These are phyloP conservation scores for Elephantulus edwardii DNA, from an alignment of 2,113 vertebrate genomes.

Conservation along the genomic window DNA sequence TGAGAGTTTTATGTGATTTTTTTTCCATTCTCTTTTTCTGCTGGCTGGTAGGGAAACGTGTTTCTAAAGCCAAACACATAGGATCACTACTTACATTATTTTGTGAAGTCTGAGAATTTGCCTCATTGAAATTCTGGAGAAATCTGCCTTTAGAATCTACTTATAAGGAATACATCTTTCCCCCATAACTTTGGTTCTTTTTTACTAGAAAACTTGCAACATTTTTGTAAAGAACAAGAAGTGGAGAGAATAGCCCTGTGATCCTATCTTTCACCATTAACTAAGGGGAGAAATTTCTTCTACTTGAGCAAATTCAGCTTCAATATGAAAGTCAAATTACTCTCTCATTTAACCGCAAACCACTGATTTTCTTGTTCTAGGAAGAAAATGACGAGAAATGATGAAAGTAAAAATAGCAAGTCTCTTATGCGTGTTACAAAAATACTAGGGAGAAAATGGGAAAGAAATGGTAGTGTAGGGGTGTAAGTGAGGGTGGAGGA, in stretches of 20 bases:
- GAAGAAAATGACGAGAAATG: not conserved
- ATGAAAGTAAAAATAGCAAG: not conserved
- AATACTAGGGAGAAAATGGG: not conserved
- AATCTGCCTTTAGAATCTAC: not conserved
- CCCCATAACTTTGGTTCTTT: not conserved
- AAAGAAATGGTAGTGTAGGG: not conserved
- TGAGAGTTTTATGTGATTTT: not conserved
- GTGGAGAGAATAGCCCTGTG: not conserved
- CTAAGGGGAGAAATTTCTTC: conserved; percentile 13
- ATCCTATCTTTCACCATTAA: conserved; percentile 19
- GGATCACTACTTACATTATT: not conserved
- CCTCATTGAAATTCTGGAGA: not conserved
- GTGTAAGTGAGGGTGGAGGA: not conserved
- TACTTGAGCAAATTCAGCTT: conserved; percentile 42
- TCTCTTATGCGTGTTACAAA: not conserved
- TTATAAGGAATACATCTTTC: not conserved
- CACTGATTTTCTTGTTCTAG: conserved; percentile 34
- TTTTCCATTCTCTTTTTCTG: conserved; percentile 5
- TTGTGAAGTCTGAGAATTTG: not conserved
- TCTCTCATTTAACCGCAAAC: conserved; percentile 57
- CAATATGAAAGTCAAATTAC: conserved; percentile 15
- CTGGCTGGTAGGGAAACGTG: not conserved
- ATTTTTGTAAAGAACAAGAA: conserved; percentile 14
- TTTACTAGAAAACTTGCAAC: not conserved
- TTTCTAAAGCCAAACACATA: not conserved